Conservation (phyloP, 2,113 vertebrate genomes). For the Elaphurus davidianus region DNA sequence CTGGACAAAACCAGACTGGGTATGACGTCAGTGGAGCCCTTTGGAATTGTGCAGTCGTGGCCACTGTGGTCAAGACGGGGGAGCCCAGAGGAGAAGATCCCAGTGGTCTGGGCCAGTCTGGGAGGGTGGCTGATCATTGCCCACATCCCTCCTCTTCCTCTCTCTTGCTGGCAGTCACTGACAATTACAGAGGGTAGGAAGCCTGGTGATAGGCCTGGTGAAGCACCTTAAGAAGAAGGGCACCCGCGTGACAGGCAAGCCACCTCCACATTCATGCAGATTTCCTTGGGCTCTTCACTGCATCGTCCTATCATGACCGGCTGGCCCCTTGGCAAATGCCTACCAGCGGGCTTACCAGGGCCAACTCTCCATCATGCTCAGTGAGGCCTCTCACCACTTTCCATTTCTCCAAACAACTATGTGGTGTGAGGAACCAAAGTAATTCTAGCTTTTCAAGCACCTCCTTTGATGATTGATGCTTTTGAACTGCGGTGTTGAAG, state of each 20-base stretch:
- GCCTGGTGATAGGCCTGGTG: not conserved
- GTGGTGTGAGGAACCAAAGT: not conserved
- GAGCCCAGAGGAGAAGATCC: not conserved
- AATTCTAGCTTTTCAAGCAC: not conserved
- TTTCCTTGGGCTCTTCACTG: too few relatives aligned
- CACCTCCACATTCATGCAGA: not conserved
- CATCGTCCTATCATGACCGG: accelerated
- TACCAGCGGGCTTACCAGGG: accelerated
- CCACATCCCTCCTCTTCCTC: not conserved
- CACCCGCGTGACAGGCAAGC: not conserved
- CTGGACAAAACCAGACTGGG: not conserved
- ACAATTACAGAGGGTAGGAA: not conserved
- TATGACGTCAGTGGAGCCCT: not conserved
- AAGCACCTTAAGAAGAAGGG: not conserved
- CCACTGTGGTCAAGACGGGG: not conserved
- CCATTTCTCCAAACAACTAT: not conserved
- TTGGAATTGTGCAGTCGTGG: not conserved
- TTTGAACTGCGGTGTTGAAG: not conserved
- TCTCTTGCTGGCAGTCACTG: not conserved
- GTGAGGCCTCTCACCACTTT: not conserved
- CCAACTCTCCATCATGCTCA: too few relatives aligned
- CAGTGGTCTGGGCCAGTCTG: not conserved
- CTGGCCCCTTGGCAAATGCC: too few relatives aligned
- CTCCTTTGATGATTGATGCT: not conserved
- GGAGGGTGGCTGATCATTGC: not conserved